Percentiles rank a stretch among this genome's conserved stretches.
Conservation (phyloP, 2,797 vertebrate species). For the Diglossa cyanea region DNA sequence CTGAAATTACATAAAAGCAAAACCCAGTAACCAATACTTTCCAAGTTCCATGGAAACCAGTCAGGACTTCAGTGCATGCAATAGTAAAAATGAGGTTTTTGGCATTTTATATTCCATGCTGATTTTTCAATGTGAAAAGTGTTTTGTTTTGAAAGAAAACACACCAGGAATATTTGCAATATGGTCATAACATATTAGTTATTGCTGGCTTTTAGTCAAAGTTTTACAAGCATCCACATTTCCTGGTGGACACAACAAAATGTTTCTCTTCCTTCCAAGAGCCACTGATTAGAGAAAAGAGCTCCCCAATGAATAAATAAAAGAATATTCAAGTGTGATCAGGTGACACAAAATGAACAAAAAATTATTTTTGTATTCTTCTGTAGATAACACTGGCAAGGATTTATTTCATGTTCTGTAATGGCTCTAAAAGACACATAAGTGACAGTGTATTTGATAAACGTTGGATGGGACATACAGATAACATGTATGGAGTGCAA, state of each 20-base stretch:
- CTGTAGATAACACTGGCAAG: neutral
- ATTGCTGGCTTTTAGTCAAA: neutral
- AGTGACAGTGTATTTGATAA: neutral
- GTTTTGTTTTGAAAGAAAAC: neutral
- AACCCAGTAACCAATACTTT: neutral
- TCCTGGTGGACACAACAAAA: neutral
- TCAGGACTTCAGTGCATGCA: neutral
- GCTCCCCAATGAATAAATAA: neutral
- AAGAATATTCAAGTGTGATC: neutral
- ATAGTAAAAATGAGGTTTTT: neutral
- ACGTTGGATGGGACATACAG: neutral
- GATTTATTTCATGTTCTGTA: constrained; percentile 31
- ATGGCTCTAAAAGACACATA: neutral
- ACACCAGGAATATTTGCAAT: neutral
- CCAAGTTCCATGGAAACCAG: neutral
- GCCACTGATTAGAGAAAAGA: neutral
- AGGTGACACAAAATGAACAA: neutral
- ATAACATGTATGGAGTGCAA: neutral
- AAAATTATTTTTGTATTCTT: constrained; percentile 36
- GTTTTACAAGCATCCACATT: neutral
- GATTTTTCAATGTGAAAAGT: neutral
- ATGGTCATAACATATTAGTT: neutral
- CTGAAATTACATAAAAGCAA: neutral
- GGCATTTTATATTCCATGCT: neutral
- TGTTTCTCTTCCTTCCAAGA: neutral